phyloP scores from a whole-genome alignment of 2,888 invertebrate genomes.

The Oegoconia quadripuncta region DNA sequence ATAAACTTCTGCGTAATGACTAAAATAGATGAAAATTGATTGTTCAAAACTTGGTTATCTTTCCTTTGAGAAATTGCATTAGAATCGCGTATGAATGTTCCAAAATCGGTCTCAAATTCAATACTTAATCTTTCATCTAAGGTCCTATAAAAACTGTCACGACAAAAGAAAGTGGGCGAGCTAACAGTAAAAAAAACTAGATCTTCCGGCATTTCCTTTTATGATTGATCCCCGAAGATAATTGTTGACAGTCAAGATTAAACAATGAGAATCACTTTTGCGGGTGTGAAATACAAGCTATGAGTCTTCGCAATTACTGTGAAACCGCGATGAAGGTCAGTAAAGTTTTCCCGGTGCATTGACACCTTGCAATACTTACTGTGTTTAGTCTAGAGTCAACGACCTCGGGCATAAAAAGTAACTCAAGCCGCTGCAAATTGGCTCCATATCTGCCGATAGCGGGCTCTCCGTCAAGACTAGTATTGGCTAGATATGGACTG shows the following conservation, averaged over 20 bases:
- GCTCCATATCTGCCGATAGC: slow-evolving; percentile 59
- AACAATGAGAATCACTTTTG: neutral
- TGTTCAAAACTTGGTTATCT: no score
- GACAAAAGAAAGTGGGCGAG: slow-evolving; percentile 9
- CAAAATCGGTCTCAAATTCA: no score
- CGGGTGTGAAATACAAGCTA: neutral
- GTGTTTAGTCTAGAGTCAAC: slow-evolving; percentile 59
- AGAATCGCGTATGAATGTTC: no score
- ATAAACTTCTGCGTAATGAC: no score
- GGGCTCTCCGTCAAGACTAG: slow-evolving; percentile 25
- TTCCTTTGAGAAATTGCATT: no score
- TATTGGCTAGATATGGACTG: slow-evolving; percentile 30
- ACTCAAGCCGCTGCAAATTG: slow-evolving; percentile 69
- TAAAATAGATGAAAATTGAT: no score
- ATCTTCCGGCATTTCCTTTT: slow-evolving; percentile 12
- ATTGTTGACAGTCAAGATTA: slow-evolving; percentile 1
- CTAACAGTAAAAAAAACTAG: slow-evolving; percentile 9
- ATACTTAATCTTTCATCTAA: no score
- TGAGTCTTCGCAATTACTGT: neutral
- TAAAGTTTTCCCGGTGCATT: slow-evolving; percentile 44
- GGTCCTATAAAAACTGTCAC: neutral
- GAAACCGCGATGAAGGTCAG: slow-evolving; percentile 32
- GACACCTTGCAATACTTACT: slow-evolving; percentile 46
- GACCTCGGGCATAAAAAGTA: slow-evolving; percentile 68
- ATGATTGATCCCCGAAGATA: slow-evolving; percentile 3